Base-by-base conservation (phyloP, 1,140 invertebrate genomes). In the Uloborus diversus region DNA sequence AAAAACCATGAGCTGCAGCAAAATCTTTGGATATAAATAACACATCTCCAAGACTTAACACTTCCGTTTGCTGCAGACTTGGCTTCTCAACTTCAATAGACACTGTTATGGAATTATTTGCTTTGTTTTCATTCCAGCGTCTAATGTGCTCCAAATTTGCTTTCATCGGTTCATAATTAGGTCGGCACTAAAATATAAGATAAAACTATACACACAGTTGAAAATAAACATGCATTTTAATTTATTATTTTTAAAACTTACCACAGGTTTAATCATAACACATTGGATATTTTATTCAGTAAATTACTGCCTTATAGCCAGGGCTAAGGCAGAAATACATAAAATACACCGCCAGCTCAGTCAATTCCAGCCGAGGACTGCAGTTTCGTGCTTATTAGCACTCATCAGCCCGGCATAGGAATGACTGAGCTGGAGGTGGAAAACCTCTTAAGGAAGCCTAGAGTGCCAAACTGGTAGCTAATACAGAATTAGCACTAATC, bases 21-120 rank as follows among this genome's bases (percentile, higher is more conserved):
- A 90, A 90, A 70, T 92, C 90, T 86, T 91, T 92, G 1, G 90
- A 89, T 3, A 93, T 84, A 86, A 93, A 92, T 20, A 90, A 87
- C 70, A 91, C 88, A 84, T 93, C 91, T 28, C 87, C 89, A 20
- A 88, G 84, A 2, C 3, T 84, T 51, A 90, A 84, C 11, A 93
- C 83, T 33, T 86, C 82, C 27, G 89, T 84, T 17, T 89, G 83
- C 61, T 87, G 85, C 0, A 83, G 68, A 30, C 83, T 85, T 2
- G 87, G 80, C 83, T 91, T 91, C 84, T 92, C 90, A 53, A 93
- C 75, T 85, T 92, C 91, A 14, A 92, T 84, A 3, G 91, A 93
- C 57, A 91, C 85, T 13, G 84, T 87, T 69, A 92, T 89, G 9
- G 81, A 83, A 62, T 71, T 68, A 61, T 82, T 70, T 49, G 51